Base-by-base conservation (phyloP, 53 echinoderm and acorn worm genomes). In the Paracentrotus lividus region DNA sequence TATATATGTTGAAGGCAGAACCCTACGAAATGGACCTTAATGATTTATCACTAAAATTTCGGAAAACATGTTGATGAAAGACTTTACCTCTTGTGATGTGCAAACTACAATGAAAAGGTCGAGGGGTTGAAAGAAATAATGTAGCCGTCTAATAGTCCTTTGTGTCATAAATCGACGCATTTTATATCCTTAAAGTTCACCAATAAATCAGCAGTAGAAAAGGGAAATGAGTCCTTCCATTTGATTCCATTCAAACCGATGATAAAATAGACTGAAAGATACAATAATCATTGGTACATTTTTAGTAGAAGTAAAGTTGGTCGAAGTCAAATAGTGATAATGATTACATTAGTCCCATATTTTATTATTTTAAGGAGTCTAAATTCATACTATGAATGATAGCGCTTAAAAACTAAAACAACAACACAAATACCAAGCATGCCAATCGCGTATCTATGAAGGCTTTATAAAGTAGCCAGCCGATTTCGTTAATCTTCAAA, bases 141-240 rank as follows among this genome's bases (percentile, higher is more conserved):
- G 26, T 38, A n/a, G n/a, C 42, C 26, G 34, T 38, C 26, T 24
- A n/a, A 26, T 2, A 45, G 47, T 44, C 81, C 16, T 45, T 47
- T 81, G 72, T 72, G 72, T 72, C 38, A 16, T 10, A 81, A 81
- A 81, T 81, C 81, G n/a, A 81, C 26, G 45, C 16, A 26, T 27
- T 81, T 13, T 23, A 24, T 23, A n/a, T 81, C 44, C 81, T 81
- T 47, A 47, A 81, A 47, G 45, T 45, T 81, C 47, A 12, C 47
- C 81, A 81, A 45, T 8, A 24, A 44, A 81, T 81, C 77, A 77
- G 23, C 42, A 81, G 81, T 81, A 81, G 81, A 81, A 81, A 76
- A 40, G 18, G 47, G 47, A 57, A 21, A 81, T 10, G 16, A 81
- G 47, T 47, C 38, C 40, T 69, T 69, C 81, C 12, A 81, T 47